Percentiles rank a stretch among this genome's conserved stretches.
These are phyloP conservation scores for Recurvirostra avosetta DNA, from an alignment of 2,113 vertebrate species.

Conservation along the genomic window DNA sequence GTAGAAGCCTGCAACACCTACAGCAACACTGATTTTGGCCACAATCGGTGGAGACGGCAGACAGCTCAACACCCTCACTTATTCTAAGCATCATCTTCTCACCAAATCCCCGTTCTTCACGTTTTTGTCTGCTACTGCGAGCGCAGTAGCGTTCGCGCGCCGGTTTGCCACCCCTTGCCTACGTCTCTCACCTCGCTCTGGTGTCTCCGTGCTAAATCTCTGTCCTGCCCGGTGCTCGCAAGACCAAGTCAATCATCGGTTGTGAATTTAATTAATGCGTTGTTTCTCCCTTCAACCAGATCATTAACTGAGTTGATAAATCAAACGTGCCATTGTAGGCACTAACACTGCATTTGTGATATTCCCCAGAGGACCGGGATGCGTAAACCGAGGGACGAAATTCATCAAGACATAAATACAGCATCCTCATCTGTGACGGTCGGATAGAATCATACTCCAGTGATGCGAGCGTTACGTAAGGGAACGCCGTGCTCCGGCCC, in stretches of 20 bases:
- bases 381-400: neutral
- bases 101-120: neutral
- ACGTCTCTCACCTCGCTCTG: neutral
- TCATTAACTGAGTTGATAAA: neutral
- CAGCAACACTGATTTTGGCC: neutral
- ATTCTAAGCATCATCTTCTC: neutral
- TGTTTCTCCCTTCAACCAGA: neutral
- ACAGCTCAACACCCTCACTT: neutral
- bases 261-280: neutral
- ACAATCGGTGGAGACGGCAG: fast-evolving
- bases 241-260: neutral
- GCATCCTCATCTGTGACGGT: neutral
- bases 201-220: neutral
- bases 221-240: neutral
- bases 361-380: neutral
- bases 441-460: neutral
- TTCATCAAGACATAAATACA: neutral
- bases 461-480: neutral
- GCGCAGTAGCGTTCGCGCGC: fast-evolving
- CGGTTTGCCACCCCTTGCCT: neutral
- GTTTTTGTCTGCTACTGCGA: neutral
- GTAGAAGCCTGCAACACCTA: neutral
- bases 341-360: neutral
- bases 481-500: neutral
- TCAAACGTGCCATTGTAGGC: neutral